Evolutionary conservation across 2,797 vertebrate species (phyloP).

Genomic region (Semotilus atromaculatus): DNA sequence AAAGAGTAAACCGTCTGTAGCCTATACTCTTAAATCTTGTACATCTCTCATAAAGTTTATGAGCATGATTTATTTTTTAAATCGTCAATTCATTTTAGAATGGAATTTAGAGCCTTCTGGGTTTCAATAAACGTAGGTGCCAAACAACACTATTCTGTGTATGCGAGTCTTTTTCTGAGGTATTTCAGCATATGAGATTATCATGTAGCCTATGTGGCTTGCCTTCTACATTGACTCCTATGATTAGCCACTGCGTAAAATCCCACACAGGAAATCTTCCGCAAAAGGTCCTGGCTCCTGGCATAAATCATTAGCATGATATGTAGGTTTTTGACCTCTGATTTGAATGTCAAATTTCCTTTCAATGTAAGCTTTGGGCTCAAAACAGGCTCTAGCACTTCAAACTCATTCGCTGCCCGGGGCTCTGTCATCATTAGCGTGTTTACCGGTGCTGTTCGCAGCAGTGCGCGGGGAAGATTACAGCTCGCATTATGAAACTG

Average conservation of each 20-base stretch:
- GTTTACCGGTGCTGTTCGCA: constrained; percentile 17
- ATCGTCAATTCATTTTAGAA: constrained; percentile 50
- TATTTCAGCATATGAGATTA: too few relatives aligned
- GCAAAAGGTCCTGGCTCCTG: not conserved
- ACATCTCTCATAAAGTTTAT: constrained; percentile 50
- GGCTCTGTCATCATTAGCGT: constrained; percentile 36
- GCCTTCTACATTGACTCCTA: not conserved
- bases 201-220: not conserved
- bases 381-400: not conserved
- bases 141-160: constrained; percentile 64
- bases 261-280: not conserved
- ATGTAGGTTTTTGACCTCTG: not conserved
- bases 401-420: not conserved
- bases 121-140: constrained; percentile 72
- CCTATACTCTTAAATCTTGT: constrained; percentile 37
- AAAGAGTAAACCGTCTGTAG: constrained; percentile 27
- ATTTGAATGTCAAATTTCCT: not conserved
- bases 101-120: constrained; percentile 62
- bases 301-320: not conserved
- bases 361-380: not conserved
- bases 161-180: not conserved
- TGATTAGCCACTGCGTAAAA: not conserved
- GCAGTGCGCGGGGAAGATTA: constrained; percentile 9
- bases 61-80: constrained; percentile 46
- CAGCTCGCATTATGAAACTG: constrained; percentile 19